Evolutionary conservation across 2,113 vertebrate species (phyloP), one percentile per base, ranked within the genome.

Genomic region (Onychostoma macrolepis): DNA sequence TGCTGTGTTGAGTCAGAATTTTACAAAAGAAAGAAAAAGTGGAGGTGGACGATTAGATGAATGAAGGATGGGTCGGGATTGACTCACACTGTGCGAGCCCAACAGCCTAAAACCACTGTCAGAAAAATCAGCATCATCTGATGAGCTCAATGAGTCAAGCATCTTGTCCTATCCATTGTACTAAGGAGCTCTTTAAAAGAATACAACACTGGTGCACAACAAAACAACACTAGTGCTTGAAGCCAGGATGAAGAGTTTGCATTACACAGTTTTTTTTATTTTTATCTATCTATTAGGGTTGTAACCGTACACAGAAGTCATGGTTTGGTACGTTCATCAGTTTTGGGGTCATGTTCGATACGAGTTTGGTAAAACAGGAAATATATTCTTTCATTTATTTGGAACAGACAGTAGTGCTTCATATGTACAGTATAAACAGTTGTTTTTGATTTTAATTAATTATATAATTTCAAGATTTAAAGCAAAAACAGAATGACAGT

Each of bases 41-140:
- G 83, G 43, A 48, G 83, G 83, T 41, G 69, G 83, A 75, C 1
- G 17, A 53, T 78, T 78, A 30, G 48, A 71, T 21, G 43, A 41
- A 41, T 84, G 56, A 69, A 77, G 69, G 56, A 38, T 69, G 80
- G n/a, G 19, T 69, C 10, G 2, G n/a, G 30, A n/a, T 84, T 88
- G 86, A 90, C 69, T 90, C 80, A 87, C 45, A 80, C 83, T 82
- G 77, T 82, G 56, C 21, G 77, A 75, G 19, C 53, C 75, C 36
- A 65, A 69, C 79, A 84, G 89, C 89, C 87, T 86, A 13, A 80
- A 88, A 84, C 80, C 56, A 86, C 58, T 90, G 89, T 90, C 89
- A 86, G 84, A 85, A 56, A 84, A 87, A 88, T 88, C 69, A 87
- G 63, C 86, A 89, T 89, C 84, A 87, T 38, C 61, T 24, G 28